These are phyloP conservation scores for Gymnosoma rotundatum DNA, from an alignment of 2,888 invertebrate genomes.

Conservation along the genomic window DNA sequence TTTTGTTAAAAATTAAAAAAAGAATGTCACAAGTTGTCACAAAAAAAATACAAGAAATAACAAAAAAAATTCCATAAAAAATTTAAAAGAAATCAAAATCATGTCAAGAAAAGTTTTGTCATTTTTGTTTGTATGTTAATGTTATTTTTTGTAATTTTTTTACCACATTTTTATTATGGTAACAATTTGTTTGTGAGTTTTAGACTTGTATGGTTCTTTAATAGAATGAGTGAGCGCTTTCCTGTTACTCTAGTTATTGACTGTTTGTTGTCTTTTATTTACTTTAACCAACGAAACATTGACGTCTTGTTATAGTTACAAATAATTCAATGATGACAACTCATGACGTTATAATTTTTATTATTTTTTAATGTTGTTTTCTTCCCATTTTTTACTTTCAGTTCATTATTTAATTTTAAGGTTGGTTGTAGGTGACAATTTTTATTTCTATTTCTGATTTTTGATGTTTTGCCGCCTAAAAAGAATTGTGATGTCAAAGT, in stretches of 20 bases:
- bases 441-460: slow-evolving; percentile 58
- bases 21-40: slow-evolving; percentile 36
- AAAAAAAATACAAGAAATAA: background rate
- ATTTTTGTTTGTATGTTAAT: slow-evolving; percentile 38
- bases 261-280: slow-evolving; percentile 32
- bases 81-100: slow-evolving; percentile 39
- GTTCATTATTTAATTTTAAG: slow-evolving; percentile 28
- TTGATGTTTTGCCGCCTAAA: slow-evolving; percentile 63
- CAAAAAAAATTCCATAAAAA: slow-evolving; percentile 3
- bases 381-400: slow-evolving; percentile 8
- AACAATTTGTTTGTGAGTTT: slow-evolving; percentile 23
- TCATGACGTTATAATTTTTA: slow-evolving; percentile 58
- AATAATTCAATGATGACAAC: slow-evolving; percentile 33
- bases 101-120: slow-evolving; percentile 43
- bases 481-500: slow-evolving; percentile 65
- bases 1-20: background rate
- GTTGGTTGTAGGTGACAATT: slow-evolving; percentile 79
- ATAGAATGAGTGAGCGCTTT: slow-evolving; percentile 34
- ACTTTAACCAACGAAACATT: slow-evolving; percentile 37
- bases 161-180: background rate
- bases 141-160: too few relatives aligned
- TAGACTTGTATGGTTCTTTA: slow-evolving; percentile 6
- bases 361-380: slow-evolving; percentile 35
- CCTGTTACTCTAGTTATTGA: slow-evolving; percentile 11
- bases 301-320: slow-evolving; percentile 49